phyloP scores from a whole-genome alignment of 2,888 invertebrate species.

The Leucozona laternaria region DNA sequence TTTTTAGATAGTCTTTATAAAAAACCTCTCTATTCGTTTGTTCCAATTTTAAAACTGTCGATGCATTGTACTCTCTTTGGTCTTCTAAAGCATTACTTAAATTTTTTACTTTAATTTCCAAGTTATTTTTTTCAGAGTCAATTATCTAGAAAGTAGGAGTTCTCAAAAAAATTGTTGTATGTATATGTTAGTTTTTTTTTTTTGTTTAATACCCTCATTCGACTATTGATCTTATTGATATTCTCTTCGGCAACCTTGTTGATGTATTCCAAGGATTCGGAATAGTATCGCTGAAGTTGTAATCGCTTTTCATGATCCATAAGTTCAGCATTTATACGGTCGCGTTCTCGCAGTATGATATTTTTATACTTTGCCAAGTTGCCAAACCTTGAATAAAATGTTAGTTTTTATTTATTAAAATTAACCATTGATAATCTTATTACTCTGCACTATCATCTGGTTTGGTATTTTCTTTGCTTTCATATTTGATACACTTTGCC shows the following conservation, averaged over 20 bases:
- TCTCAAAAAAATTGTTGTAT: not conserved
- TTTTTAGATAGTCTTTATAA: not conserved
- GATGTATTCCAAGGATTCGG: constrained; percentile 80
- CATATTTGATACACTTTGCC: constrained; percentile 78
- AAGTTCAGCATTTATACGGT: constrained; percentile 81
- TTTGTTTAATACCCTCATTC: constrained; percentile 57
- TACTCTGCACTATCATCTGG: constrained; percentile 80
- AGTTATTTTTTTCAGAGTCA: constrained; percentile 74
- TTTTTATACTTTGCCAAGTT: constrained; percentile 80
- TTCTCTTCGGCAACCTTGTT: constrained; percentile 79
- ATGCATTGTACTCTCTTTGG: constrained; percentile 78
- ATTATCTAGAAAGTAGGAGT: constrained; percentile 22
- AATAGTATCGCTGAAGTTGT: constrained; percentile 79
- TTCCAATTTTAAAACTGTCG: constrained; percentile 77
- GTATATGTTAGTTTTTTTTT: no score
- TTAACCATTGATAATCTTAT: constrained; percentile 1
- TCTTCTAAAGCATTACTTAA: constrained; percentile 77
- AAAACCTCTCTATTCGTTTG: constrained; percentile 76
- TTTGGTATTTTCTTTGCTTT: constrained; percentile 76
- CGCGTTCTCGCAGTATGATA: constrained; percentile 81
- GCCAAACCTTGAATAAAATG: constrained; percentile 78
- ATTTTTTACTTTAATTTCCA: constrained; percentile 74
- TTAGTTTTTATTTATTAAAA: not conserved
- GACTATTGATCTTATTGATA: constrained; percentile 69
- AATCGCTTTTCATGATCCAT: constrained; percentile 80